phyloP scores from a whole-genome alignment of 2,888 invertebrate species.

The Habroteleia sp. region DNA sequence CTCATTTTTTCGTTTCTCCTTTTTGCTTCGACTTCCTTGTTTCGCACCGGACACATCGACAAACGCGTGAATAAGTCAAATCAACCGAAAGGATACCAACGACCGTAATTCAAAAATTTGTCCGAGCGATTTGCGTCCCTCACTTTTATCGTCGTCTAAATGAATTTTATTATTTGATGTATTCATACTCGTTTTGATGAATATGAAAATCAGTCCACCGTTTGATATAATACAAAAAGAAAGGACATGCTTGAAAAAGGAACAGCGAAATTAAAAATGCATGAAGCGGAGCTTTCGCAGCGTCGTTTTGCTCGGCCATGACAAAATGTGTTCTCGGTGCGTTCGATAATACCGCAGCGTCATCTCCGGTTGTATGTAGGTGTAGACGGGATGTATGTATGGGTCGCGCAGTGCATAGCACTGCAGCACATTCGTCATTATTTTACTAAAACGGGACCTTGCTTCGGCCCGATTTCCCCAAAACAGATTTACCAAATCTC shows the following conservation, averaged over 20 bases:
- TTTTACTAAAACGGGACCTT: conserved; percentile 49
- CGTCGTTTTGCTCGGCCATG: conserved; percentile 19
- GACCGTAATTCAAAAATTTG: conserved; percentile 33
- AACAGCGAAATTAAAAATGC: conserved; percentile 25
- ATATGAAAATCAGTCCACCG: conserved; percentile 36
- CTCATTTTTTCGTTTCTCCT: conserved; percentile 3
- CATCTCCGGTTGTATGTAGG: conserved; percentile 51
- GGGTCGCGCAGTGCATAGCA: conserved; percentile 34
- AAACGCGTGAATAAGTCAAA: conserved; percentile 46
- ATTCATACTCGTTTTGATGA: conserved; percentile 23
- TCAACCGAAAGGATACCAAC: conserved; percentile 17
- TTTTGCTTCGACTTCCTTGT: conserved; percentile 25
- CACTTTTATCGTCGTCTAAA: conserved; percentile 14
- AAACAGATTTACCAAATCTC: conserved; percentile 43
- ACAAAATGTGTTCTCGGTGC: conserved; percentile 42
- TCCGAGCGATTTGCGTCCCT: conserved; percentile 17
- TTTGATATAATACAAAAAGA: conserved; percentile 8
- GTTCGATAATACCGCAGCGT: conserved; percentile 61
- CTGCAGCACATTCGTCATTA: conserved; percentile 62
- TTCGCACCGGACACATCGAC: conserved; percentile 20
- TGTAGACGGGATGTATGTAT: conserved; percentile 28
- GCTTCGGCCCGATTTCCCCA: conserved; percentile 46
- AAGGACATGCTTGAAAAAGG: background rate
- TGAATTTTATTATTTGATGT: conserved; percentile 30
- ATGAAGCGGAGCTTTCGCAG: conserved; percentile 9